Base-by-base conservation (phyloP, 2,797 vertebrate genomes). In the Sebastes steindachneri region DNA sequence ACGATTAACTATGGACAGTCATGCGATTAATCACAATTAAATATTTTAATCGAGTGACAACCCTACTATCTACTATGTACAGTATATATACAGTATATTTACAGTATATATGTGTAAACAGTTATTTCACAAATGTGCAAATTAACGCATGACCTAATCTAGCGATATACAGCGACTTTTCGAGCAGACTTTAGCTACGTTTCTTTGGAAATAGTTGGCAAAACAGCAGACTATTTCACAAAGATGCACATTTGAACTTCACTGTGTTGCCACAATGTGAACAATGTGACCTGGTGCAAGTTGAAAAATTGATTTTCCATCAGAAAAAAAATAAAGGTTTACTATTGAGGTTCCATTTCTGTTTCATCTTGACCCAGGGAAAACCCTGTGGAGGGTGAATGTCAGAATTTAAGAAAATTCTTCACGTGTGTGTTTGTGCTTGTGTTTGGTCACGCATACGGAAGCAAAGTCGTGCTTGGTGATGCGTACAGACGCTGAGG, bases 401-500 rank as follows among this genome's bases (percentile, higher is more conserved):
- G 29, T 80, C 23, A 57, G 33, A 71, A 48, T 62, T 1, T 12
- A 68, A 41, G 9, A 54, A 21, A 83, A 77, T 65, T 31, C 21
- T 73, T 25, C 15, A 23, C 19, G 28, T 21, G 54, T 23, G 45
- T 55, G 66, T 68, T 9, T 45, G 58, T 53, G 48, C 5, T 9
- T 58, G 29, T 45, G 65, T 77, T 29, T 51, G 65, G 55, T 72
- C 72, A 69, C 29, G 81, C 66, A 58, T 55, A 51, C 21, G 3
- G 48, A 41, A 51, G 41, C 26, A 31, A 3, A 59, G 69, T 67
- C 51, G 62, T 73, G 79, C 65, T 73, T 5, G 37, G 41, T 6
- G 75, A 55, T 31, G 79, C 73, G 4, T 5, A 60, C 2, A 9
- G 53, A 86, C 69, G n/a, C 76, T 15, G 68, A 77, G 79, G 15